Evolutionary conservation across 2,888 invertebrate species (phyloP), one percentile per base, ranked within the genome.

Genomic region (Parasteatoda lunata): DNA sequence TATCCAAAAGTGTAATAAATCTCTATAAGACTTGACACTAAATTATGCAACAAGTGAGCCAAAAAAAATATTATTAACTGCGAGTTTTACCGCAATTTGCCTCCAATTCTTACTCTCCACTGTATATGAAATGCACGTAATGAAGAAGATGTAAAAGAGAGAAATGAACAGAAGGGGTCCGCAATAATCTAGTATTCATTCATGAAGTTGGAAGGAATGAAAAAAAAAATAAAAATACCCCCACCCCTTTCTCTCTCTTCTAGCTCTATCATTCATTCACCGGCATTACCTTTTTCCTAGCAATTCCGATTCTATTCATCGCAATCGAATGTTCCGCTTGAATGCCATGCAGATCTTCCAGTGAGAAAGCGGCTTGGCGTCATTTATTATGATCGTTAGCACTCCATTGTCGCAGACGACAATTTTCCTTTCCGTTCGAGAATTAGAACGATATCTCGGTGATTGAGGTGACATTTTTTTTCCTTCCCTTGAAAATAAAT

Each of bases 381-480:
- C 82, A 76, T 82, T 82, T 82, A 80, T 80, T 80, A 84, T 70
- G 83, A 84, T 84, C 83, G 83, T 84, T 84, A 84, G 83, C 77
- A 66, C 77, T 77, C 83, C 72, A 84, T 84, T 84, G 83, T 84
- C 70, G 83, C 71, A 65, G 65, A 72, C 76, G 82, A 82, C 82
- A 82, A 76, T 82, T 82, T 82, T 76, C 70, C 76, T 76, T 72
- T 65, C 51, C 72, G 71, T 59, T 69, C 70, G 45, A 49, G 76
- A 82, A 82, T 82, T 82, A 76, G 82, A 76, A 65, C 76, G 79
- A 79, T 70, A 79, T 66, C 73, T 71, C 77, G 65, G 77, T 83
- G 83, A 84, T 84, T 84, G 77, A 84, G 66, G 47, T 59, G 47
- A 70, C 54, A 13, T 59, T n/a, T 7, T 59, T 30, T 30, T 30